phyloP scores from a whole-genome alignment of 30 jellyfish, hydroid and myxozoan genomes.

The Catostylus mosaicus region DNA sequence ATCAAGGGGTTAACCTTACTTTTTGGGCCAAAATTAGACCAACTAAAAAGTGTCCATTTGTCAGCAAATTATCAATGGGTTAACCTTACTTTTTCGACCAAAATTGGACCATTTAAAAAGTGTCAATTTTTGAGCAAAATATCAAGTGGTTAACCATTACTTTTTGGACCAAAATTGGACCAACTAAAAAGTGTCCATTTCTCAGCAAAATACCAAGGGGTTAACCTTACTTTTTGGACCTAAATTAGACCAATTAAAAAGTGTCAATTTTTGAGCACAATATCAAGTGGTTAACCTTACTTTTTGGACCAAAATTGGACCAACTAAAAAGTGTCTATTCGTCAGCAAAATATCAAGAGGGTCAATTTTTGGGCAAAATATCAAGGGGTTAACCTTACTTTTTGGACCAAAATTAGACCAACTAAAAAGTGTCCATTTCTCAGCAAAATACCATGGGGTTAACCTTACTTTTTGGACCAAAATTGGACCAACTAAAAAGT shows the following conservation, averaged over 20 bases:
- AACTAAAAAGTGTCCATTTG: too few relatives aligned
- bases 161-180: too few relatives aligned
- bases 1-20: too few relatives aligned
- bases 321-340: background rate
- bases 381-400: background rate
- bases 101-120: too few relatives aligned
- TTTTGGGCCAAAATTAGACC: too few relatives aligned
- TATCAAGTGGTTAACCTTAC: background rate
- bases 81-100: too few relatives aligned
- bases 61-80: too few relatives aligned
- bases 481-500: background rate
- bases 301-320: background rate
- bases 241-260: background rate
- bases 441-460: background rate
- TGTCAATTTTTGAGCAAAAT: too few relatives aligned
- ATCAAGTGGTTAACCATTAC: too few relatives aligned
- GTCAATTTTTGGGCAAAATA: too few relatives aligned
- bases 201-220: background rate
- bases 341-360: too few relatives aligned
- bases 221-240: background rate
- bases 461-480: background rate
- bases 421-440: background rate
- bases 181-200: too few relatives aligned
- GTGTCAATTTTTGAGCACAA: background rate
- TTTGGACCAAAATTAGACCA: background rate